Evolutionary conservation across 2,113 vertebrate genomes (phyloP).

Genomic region (Nothobranchius kuhntae): DNA sequence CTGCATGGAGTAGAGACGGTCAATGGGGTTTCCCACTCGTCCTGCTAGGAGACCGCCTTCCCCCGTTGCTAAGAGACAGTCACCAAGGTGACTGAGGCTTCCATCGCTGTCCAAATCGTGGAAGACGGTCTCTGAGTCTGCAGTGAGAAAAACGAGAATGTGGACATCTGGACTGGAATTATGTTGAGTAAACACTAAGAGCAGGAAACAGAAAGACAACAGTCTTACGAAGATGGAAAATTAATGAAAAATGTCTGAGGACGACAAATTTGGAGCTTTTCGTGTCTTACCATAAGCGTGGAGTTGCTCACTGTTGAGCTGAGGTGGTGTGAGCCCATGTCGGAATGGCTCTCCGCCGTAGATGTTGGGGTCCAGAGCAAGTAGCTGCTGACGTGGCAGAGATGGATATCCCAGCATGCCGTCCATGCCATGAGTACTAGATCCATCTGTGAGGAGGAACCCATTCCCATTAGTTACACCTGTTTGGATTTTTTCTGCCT

Average conservation of each 20-base stretch:
- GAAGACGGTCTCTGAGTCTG: conserved; percentile 87
- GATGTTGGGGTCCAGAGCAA: conserved; percentile 84
- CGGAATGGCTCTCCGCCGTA: conserved; percentile 85
- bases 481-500: not conserved
- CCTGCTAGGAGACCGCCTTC: conserved; percentile 82
- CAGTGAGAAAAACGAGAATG: conserved; percentile 9
- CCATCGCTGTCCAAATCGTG: conserved; percentile 89
- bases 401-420: conserved; percentile 85
- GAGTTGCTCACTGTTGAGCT: conserved; percentile 85
- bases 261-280: not conserved
- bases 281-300: conserved; percentile 84
- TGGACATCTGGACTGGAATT: conserved; percentile 17
- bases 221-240: not conserved
- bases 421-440: conserved; percentile 85
- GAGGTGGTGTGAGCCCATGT: conserved; percentile 87
- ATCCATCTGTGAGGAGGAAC: conserved; percentile 76
- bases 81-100: conserved; percentile 85
- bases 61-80: conserved; percentile 83
- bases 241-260: not conserved
- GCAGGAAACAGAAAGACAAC: not conserved
- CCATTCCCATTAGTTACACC: not conserved
- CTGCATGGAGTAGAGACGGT: conserved; percentile 92
- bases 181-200: not conserved
- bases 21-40: conserved; percentile 88
- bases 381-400: conserved; percentile 84